Evolutionary conservation across 1,140 invertebrate species (phyloP).

Genomic region (Drosophila ficusphila): DNA sequence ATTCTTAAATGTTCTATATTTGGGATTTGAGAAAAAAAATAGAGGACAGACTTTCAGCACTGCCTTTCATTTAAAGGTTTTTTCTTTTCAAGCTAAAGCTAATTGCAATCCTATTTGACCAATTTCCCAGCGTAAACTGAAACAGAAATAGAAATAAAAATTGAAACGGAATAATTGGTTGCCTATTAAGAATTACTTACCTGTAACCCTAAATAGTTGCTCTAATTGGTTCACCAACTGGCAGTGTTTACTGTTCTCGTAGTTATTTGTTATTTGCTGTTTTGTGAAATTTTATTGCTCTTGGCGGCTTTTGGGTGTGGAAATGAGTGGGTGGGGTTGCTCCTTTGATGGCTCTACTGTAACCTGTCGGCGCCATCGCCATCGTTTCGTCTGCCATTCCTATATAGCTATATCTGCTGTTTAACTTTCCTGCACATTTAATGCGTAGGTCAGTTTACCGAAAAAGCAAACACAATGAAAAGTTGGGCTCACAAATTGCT

Average conservation of each 20-base stretch:
- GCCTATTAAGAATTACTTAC: background rate
- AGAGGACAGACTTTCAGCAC: too few relatives aligned
- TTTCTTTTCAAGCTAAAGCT: background rate
- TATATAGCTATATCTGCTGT: slow-evolving; percentile 57
- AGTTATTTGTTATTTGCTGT: slow-evolving; percentile 58
- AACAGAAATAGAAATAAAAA: too few relatives aligned
- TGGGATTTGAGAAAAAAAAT: too few relatives aligned
- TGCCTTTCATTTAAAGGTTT: too few relatives aligned
- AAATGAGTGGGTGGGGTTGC: slow-evolving; percentile 12
- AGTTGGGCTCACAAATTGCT: slow-evolving; percentile 68
- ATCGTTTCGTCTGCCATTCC: slow-evolving; percentile 8
- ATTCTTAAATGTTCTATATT: too few relatives aligned
- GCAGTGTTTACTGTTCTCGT: slow-evolving; percentile 29
- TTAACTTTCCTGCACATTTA: slow-evolving; percentile 78
- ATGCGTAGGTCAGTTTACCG: slow-evolving; percentile 77
- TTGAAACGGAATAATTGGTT: background rate
- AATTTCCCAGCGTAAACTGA: background rate
- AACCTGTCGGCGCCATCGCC: slow-evolving; percentile 59
- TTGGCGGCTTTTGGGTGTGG: slow-evolving; percentile 11
- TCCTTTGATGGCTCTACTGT: slow-evolving; percentile 21
- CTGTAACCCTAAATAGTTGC: background rate
- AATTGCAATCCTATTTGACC: background rate
- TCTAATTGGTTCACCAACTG: slow-evolving; percentile 21
- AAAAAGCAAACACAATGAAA: slow-evolving; percentile 26
- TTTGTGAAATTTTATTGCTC: slow-evolving; percentile 72